Base-by-base conservation (phyloP, 2,113 vertebrate species). In the Mohoua ochrocephala region DNA sequence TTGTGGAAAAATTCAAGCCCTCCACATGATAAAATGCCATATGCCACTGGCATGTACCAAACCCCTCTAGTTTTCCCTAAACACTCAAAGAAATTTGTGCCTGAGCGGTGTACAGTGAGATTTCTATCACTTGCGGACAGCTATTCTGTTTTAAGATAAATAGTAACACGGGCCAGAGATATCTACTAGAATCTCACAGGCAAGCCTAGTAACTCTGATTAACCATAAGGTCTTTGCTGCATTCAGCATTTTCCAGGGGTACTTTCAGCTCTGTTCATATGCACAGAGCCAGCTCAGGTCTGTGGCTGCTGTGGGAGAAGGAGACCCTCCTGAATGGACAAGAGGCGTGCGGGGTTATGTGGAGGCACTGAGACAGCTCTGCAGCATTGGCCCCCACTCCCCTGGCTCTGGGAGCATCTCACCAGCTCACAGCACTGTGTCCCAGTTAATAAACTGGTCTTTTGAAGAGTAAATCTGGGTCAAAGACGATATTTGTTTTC, bases 341-440 rank as follows among this genome's bases (percentile, higher is more conserved):
- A 28, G 44, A 64, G 52, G 10, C 1, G 0, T 3, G 5, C 0
- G 0, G 19, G 24, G 13, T 6, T 13, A 0, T 28, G 22, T 1
- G 3, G 16, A 39, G 15, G 27, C 52, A 41, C 9, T 3, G 0
- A 21, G 49, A n/a, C 7, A 15, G 28, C 13, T 74, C 41, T 84
- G 50, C 1, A 0, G 16, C 21, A 7, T 24, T 8, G 3, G 16
- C 6, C 22, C 27, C 0, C 10, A 11, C 3, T 35, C 4, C 27
- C 8, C 23, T 20, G 11, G 7, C 39, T 70, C 50, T 49, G 21
- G 22, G 50, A 89, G 12, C 2, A 0, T 15, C 42, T 67, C 68
- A 50, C 9, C 3, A 4, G 49, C 64, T 50, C 64, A 37, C 42
- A 70, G 26, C 3, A 1, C 27, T 39, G 30, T 42, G 18, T 4